phyloP scores from a whole-genome alignment of 2,888 invertebrate species.

The Melanargia galathea region DNA sequence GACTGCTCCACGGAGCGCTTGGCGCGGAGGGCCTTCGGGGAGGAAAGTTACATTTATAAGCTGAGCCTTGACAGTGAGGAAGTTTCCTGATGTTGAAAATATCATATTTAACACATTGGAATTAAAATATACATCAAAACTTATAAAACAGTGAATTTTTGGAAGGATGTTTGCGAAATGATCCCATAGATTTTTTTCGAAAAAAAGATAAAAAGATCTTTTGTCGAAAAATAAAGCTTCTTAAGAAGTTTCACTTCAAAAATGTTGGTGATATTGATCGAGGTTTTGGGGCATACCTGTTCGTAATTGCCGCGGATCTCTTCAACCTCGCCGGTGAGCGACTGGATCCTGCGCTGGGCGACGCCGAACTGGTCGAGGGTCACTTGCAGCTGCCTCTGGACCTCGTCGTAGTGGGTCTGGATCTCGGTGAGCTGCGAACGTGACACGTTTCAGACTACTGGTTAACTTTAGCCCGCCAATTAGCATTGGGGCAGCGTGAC shows the following conservation, averaged over 20 bases:
- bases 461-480: too few relatives aligned
- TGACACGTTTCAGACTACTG: neutral
- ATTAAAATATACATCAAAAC: too few relatives aligned
- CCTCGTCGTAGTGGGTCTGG: conserved; percentile 97
- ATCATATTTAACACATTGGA: too few relatives aligned
- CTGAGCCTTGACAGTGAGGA: neutral
- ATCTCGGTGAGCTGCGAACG: conserved; percentile 88
- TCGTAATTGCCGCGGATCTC: conserved; percentile 97
- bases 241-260: too few relatives aligned
- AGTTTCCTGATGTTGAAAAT: too few relatives aligned
- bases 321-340: conserved; percentile 96
- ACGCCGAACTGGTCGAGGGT: conserved; percentile 96
- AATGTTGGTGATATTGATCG: too few relatives aligned
- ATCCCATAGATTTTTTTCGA: too few relatives aligned
- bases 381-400: conserved; percentile 97
- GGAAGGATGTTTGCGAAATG: too few relatives aligned
- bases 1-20: conserved; percentile 95
- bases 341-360: conserved; percentile 94
- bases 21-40: conserved; percentile 91
- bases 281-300: conserved; percentile 59
- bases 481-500: too few relatives aligned
- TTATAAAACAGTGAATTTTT: too few relatives aligned
- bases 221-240: too few relatives aligned
- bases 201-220: too few relatives aligned
- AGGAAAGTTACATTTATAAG: conserved; percentile 2